Base-by-base conservation (phyloP, 2,888 invertebrate genomes). In the Acanthosepion esculentum region DNA sequence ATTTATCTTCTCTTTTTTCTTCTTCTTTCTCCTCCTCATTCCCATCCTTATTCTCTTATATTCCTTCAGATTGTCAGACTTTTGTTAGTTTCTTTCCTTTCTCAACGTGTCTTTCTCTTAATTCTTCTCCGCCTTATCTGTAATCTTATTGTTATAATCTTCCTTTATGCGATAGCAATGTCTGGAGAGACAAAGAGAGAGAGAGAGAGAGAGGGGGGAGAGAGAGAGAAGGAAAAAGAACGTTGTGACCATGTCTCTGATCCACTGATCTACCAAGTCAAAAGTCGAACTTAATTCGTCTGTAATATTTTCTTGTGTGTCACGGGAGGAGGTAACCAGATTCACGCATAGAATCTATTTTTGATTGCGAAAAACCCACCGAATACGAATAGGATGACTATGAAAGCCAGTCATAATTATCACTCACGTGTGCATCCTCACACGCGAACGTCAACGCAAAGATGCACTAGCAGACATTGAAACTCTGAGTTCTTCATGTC, bases 201-300 rank as follows among this genome's bases (percentile, higher is more conserved):
- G 29, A n/a, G n/a, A n/a, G 29, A 10, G n/a, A n/a, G n/a, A 78
- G 7, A 6, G 29, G 29, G 1, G n/a, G 10, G n/a, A 78, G 7
- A 6, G 29, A 29, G 10, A 55, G 20, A 55, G 20, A 55, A 23
- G 6, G n/a, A n/a, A n/a, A n/a, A n/a, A n/a, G n/a, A n/a, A 59
- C 59, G 59, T 4, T 23, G 59, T 59, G 59, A 59, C n/a, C n/a
- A 33, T n/a, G 78, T 78, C 33, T 78, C 78, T 78, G 78, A n/a
- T n/a, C 78, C 15, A 33, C 18, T 78, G n/a, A n/a, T 78, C 78
- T 78, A 78, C 15, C 78, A n/a, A 78, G 78, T 78, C 78, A 78
- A 78, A 78, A 78, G 78, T 78, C 78, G 78, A 78, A 78, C 78
- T 78, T 78, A 78, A 78, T n/a, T 78, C 59, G 59, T 59, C 59